These are phyloP conservation scores for Amaurobius ferox DNA, from an alignment of 2,888 invertebrate species.

Conservation along the genomic window DNA sequence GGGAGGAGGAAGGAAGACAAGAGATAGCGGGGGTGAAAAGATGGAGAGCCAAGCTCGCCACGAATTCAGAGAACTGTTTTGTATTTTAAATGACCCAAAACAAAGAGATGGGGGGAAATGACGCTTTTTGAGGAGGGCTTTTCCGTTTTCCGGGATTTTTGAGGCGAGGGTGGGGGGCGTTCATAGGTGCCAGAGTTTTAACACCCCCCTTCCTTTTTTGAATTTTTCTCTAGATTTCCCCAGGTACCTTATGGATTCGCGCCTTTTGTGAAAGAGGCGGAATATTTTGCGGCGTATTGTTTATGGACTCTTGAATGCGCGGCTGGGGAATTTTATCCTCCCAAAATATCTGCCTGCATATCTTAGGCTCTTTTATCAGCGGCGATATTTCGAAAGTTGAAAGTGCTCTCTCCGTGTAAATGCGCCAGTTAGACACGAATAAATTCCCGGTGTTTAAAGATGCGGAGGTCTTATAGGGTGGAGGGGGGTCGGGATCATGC, in stretches of 20 bases:
- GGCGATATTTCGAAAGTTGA: slow-evolving; percentile 15
- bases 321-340: not conserved
- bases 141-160: slow-evolving; percentile 31
- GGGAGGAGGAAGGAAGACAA: slow-evolving; percentile 2
- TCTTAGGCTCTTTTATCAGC: slow-evolving; percentile 10
- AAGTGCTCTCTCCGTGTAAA: not conserved
- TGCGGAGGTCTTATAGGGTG: too few species aligned
- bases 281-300: slow-evolving; percentile 3
- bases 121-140: slow-evolving; percentile 66
- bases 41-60: slow-evolving; percentile 44
- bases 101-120: slow-evolving; percentile 66
- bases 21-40: slow-evolving; percentile 58
- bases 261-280: slow-evolving; percentile 20
- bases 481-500: too few species aligned
- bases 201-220: not conserved
- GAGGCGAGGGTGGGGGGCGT: slow-evolving; percentile 2
- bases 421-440: not conserved
- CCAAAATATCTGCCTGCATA: not conserved
- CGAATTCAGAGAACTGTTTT: slow-evolving; percentile 66
- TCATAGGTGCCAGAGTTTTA: slow-evolving; percentile 15
- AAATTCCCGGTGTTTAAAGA: not conserved
- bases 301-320: slow-evolving; percentile 3
- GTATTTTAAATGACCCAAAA: slow-evolving; percentile 71
- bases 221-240: slow-evolving; percentile 68
- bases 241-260: slow-evolving; percentile 57